These are phyloP conservation scores for Mugil cephalus DNA, from an alignment of 2,113 vertebrate genomes.

Conservation along the genomic window DNA sequence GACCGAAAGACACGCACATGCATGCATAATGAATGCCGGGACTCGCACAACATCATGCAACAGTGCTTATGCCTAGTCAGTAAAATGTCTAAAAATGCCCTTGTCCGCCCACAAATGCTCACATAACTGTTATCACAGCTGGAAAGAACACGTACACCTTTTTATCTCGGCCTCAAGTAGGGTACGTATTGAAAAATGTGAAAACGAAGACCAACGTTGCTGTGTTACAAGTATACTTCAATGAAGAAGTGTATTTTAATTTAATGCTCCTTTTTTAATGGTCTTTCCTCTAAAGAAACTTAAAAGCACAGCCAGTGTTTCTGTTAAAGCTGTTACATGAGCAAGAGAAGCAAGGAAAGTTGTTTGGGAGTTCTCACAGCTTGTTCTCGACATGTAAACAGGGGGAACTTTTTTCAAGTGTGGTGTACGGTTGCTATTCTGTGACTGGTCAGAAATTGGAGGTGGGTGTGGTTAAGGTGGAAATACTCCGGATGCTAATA, in stretches of 20 bases:
- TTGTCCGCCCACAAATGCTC: conserved; percentile 38
- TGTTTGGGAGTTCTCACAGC: too few species aligned
- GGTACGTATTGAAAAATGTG: not conserved
- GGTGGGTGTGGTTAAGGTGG: too few species aligned
- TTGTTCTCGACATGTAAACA: too few species aligned
- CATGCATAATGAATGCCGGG: conserved; percentile 31
- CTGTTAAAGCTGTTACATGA: not conserved
- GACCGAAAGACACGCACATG: conserved; percentile 25
- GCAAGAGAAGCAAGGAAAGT: too few species aligned
- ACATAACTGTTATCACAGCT: conserved; percentile 21
- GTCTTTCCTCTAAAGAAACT: not conserved
- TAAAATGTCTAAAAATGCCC: conserved; percentile 42
- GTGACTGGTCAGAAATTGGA: too few species aligned
- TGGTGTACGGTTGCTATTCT: too few species aligned
- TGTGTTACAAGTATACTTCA: not conserved
- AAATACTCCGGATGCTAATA: too few species aligned
- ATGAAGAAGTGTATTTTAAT: not conserved
- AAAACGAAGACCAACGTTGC: not conserved
- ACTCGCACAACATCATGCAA: conserved; percentile 19
- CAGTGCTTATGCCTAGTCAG: conserved; percentile 25
- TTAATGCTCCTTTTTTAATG: not conserved
- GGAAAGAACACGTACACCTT: not conserved
- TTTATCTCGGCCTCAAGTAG: conserved; percentile 11
- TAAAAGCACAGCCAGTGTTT: not conserved
- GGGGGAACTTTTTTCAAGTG: too few species aligned